phyloP scores from a whole-genome alignment of 2,888 invertebrate genomes.

The Vannuccia rotundouncinata region DNA sequence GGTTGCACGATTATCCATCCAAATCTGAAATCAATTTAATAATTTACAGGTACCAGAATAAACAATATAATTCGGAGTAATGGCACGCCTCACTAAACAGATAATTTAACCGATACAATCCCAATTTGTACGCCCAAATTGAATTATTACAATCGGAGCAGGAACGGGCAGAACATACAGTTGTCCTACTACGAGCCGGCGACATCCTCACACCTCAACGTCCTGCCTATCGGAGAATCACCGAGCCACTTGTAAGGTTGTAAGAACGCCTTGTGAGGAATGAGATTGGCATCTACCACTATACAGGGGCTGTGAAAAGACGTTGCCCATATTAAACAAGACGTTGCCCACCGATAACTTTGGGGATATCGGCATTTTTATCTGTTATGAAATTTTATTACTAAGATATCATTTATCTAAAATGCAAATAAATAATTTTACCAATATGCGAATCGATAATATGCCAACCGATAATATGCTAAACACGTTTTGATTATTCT shows the following conservation, averaged over 20 bases:
- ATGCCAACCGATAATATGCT: not conserved
- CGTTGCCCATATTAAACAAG: not conserved
- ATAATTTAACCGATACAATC: not conserved
- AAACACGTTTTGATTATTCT: no score
- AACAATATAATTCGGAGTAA: not conserved
- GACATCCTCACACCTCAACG: not conserved
- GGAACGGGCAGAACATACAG: not conserved
- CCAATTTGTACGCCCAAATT: not conserved
- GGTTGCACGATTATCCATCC: not conserved
- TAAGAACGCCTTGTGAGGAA: not conserved
- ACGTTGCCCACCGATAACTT: not conserved
- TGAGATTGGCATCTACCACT: not conserved
- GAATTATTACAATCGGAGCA: not conserved
- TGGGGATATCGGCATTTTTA: not conserved
- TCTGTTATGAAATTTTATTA: not conserved
- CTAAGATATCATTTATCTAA: not conserved
- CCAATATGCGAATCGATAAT: slow-evolving; percentile 3
- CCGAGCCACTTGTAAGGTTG: not conserved
- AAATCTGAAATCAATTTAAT: not conserved
- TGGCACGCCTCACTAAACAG: no score
- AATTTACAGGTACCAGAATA: not conserved
- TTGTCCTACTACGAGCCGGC: not conserved
- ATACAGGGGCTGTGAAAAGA: not conserved
- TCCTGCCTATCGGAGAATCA: not conserved
- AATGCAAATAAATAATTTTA: not conserved